Evolutionary conservation across 2,113 vertebrate species (phyloP).

Genomic region (Chaetura pelagica): DNA sequence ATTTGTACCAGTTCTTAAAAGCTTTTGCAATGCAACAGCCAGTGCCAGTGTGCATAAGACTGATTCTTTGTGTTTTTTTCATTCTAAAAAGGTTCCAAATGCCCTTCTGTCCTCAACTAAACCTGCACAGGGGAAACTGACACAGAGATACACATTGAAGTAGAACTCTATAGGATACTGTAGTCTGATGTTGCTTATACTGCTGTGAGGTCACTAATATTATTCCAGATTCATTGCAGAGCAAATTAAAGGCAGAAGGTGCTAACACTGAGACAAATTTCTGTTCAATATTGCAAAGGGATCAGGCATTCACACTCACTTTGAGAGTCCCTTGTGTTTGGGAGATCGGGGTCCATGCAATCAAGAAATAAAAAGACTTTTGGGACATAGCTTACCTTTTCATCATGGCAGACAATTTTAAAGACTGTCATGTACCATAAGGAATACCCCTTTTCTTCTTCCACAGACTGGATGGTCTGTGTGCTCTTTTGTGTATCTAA

Average conservation of each 20-base stretch:
- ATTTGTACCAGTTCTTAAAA: background rate
- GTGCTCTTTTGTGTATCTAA: background rate
- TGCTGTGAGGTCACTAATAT: background rate
- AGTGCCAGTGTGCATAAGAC: background rate
- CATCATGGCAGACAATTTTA: background rate
- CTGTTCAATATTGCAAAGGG: background rate
- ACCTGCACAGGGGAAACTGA: background rate
- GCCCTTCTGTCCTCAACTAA: background rate
- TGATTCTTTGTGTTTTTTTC: background rate
- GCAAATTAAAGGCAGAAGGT: background rate
- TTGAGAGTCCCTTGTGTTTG: background rate
- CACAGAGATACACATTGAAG: background rate
- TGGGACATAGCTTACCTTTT: background rate
- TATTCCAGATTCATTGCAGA: background rate
- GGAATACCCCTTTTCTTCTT: background rate
- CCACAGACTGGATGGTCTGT: background rate
- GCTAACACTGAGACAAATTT: background rate
- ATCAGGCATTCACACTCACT: background rate
- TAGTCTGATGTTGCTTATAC: background rate
- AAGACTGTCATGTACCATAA: background rate
- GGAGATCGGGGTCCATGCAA: background rate
- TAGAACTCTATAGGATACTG: background rate
- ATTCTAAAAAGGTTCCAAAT: background rate
- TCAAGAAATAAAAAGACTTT: background rate
- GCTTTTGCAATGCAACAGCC: background rate